Percentiles rank a stretch among this genome's conserved stretches.
Conservation (phyloP, 2,113 vertebrate species). For the Genyomyrus donnyi region DNA sequence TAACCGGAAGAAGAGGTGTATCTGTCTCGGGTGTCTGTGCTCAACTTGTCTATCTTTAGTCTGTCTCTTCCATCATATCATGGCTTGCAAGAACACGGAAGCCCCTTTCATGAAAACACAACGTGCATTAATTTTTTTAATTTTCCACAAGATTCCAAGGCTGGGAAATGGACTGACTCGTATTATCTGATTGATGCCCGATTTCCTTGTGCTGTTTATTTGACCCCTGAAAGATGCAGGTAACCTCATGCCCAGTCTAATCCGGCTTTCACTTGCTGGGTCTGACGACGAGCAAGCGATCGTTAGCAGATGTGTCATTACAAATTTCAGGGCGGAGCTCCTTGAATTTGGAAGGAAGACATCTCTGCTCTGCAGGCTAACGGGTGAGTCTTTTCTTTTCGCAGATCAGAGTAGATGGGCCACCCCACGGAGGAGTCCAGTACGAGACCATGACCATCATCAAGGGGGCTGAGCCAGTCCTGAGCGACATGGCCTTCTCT, state of each 20-base stretch:
- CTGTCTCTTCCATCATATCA: not conserved
- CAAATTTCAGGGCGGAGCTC: not conserved
- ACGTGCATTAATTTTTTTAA: not conserved
- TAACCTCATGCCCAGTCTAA: not conserved
- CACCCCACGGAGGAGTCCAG: constrained; percentile 69
- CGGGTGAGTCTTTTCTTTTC: constrained; percentile 16
- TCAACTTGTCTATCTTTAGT: not conserved
- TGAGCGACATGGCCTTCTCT: constrained; percentile 92
- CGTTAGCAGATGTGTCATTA: not conserved
- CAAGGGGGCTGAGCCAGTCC: constrained; percentile 77
- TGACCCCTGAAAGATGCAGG: not conserved
- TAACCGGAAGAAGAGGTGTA: not conserved
- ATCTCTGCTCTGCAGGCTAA: not conserved
- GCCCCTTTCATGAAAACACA: not conserved
- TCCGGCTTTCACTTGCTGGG: not conserved
- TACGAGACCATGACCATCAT: constrained; percentile 82
- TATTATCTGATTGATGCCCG: not conserved
- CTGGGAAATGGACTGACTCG: not conserved
- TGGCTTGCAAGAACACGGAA: not conserved
- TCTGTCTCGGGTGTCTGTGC: not conserved
- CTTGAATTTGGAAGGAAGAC: not conserved
- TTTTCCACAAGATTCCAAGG: not conserved
- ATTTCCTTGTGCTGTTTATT: not conserved
- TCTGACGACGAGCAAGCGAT: not conserved
- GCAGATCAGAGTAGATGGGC: constrained; percentile 83